Evolutionary conservation across 2,113 vertebrate genomes (phyloP), one percentile per base, ranked within the genome.

Genomic region (Petromus typicus): DNA sequence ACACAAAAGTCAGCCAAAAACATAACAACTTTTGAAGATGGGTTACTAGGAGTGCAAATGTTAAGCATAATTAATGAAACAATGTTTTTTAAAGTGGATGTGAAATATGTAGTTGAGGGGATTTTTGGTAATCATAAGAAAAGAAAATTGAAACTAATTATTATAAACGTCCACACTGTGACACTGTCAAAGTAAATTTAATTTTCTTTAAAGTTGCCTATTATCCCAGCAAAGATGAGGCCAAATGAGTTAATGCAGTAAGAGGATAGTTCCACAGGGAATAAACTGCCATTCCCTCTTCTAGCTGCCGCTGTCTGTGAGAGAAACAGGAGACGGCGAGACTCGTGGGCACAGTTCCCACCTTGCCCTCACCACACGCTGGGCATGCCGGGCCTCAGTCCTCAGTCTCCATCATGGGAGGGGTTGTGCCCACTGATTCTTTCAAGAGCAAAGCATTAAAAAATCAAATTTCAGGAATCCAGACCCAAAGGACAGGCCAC

Each of bases 141-240:
- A 93, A 87, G 84, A 54, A 87, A 94, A 94, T 56, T 45, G 79
- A 88, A 95, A 59, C 59, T 51, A 95, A 93, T 93, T 66, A 86
- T 48, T 86, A 56, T 73, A 54, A 90, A 86, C 64, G 76, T 82
- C 76, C 30, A 63, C 25, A 69, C 10, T 92, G 30, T 95, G 73
- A 69, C 87, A 86, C 69, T 84, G 37, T 73, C 56, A 48, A 83
- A 90, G 22, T 45, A 73, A 84, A 88, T 43, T 91, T 90, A 91
- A 79, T 89, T 83, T n/a, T 71, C 87, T 73, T 80, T 94, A 92
- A 88, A 89, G 61, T 85, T 86, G 84, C 48, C 91, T 82, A 71
- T 56, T 56, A 95, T 45, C 27, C 30, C 69, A 84, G 64, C 14
- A 89, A 83, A 84, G 56, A 67, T 73, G 37, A 97, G 54, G 45